Evolutionary conservation across 2,113 vertebrate genomes (phyloP).

Genomic region (Fulica atra): DNA sequence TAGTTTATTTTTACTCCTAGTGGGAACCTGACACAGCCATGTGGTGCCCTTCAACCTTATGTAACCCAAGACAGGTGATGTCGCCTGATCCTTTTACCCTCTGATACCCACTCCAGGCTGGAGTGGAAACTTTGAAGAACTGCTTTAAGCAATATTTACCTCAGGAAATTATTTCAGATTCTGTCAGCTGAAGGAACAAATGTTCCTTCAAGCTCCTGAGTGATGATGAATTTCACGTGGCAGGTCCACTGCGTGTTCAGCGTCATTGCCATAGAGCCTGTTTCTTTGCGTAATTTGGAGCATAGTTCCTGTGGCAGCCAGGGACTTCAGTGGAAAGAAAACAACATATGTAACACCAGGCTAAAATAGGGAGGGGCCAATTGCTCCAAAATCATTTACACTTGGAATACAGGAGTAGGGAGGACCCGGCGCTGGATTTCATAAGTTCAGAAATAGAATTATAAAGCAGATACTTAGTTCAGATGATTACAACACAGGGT

Average conservation of each 20-base stretch:
- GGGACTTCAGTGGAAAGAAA: neutral
- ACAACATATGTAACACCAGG: neutral
- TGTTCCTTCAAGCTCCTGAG: neutral
- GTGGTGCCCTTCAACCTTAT: constrained; percentile 29
- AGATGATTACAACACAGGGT: accelerated
- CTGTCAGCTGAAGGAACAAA: neutral
- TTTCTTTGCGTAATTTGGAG: neutral
- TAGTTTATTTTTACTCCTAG: constrained; percentile 72
- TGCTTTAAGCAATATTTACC: neutral
- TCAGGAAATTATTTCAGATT: neutral
- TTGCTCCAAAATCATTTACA: neutral
- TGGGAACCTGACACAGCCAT: constrained; percentile 44
- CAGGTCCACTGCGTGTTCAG: neutral
- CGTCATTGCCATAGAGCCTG: neutral
- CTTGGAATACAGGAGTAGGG: neutral
- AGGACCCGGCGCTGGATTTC: neutral
- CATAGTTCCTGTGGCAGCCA: neutral
- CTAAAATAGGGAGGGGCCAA: neutral
- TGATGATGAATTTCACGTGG: neutral
- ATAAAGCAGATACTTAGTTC: neutral
- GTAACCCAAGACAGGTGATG: constrained; percentile 29
- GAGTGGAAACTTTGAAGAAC: neutral
- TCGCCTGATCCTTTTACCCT: neutral
- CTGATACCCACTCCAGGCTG: neutral
- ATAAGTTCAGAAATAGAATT: neutral